A percentile compares a stretch with the other conserved stretches of the same genome.
Conservation (phyloP, 2,113 vertebrate genomes). For the Albula goreensis region DNA sequence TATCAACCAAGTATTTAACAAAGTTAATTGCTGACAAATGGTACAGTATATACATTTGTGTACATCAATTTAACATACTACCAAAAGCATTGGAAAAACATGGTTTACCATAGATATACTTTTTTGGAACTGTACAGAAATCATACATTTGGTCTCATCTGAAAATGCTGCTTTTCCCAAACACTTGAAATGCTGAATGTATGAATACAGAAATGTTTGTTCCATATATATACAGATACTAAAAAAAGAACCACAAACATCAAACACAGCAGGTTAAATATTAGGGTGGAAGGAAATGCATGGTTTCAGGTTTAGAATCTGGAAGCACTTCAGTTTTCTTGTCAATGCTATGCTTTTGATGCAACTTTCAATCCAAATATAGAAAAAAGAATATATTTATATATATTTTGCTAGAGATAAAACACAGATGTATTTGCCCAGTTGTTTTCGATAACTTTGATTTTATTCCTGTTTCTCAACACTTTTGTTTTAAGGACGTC, state of each 20-base stretch:
- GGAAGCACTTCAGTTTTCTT: conserved; percentile 62
- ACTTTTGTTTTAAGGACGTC: conserved; percentile 50
- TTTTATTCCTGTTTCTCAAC: conserved; percentile 62
- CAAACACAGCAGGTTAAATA: conserved; percentile 57
- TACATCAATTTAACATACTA: conserved; percentile 60
- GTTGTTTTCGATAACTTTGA: conserved; percentile 67
- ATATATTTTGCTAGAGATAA: conserved; percentile 71
- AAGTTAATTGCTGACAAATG: conserved; percentile 67
- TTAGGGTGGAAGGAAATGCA: conserved; percentile 3
- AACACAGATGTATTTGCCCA: conserved; percentile 67
- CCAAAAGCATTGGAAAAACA: conserved; percentile 63
- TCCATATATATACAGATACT: conserved; percentile 50
- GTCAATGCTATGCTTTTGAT: conserved; percentile 50
- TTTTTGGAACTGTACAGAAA: conserved; percentile 55
- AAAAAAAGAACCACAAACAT: conserved; percentile 58
- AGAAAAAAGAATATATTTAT: conserved; percentile 56
- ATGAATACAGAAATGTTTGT: conserved; percentile 60
- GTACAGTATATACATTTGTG: conserved; percentile 70
- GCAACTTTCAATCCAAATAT: conserved; percentile 53
- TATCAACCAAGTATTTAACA: conserved; percentile 68
- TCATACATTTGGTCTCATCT: conserved; percentile 41
- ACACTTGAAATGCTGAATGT: conserved; percentile 64
- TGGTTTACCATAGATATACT: conserved; percentile 58
- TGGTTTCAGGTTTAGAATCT: conserved; percentile 54
- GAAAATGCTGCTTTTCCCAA: conserved; percentile 62